Conservation (phyloP, 2,113 vertebrate genomes). For the Empidonax traillii region DNA sequence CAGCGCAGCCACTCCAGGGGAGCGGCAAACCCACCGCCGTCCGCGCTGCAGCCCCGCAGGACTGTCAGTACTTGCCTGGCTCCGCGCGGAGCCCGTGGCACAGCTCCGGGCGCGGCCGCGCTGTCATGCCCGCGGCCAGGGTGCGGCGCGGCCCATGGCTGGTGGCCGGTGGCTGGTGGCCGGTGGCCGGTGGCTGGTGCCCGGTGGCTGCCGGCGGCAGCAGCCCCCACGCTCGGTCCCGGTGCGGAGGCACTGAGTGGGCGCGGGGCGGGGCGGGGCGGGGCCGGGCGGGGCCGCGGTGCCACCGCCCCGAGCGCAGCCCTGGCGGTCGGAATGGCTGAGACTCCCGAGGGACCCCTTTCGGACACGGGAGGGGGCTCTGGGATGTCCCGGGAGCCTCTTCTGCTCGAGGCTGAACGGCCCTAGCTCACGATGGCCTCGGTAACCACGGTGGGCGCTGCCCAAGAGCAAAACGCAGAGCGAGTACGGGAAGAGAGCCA, state of each 20-base stretch:
- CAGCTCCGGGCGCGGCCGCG: constrained; percentile 16
- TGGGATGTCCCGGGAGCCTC: background rate
- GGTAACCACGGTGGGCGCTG: background rate
- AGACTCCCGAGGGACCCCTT: background rate
- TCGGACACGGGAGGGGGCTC: too few species aligned
- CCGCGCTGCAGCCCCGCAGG: background rate
- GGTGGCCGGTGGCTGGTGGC: background rate
- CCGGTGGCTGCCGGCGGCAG: background rate
- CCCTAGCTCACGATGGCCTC: background rate
- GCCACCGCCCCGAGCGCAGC: background rate
- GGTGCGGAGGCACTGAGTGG: background rate
- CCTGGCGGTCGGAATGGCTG: background rate
- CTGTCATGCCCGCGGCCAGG: constrained; percentile 33
- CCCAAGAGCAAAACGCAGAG: background rate
- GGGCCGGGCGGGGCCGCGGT: background rate
- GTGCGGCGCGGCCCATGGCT: background rate
- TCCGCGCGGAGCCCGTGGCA: background rate
- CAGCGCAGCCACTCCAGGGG: background rate
- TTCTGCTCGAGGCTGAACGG: background rate
- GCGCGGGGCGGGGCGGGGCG: background rate
- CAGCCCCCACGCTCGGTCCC: background rate
- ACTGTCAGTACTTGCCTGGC: constrained; percentile 44
- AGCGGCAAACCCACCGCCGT: too few species aligned
- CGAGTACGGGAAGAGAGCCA: background rate
- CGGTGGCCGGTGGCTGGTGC: background rate